Evolutionary conservation across 1,140 invertebrate species (phyloP).

Genomic region (Chironomus tepperi): DNA sequence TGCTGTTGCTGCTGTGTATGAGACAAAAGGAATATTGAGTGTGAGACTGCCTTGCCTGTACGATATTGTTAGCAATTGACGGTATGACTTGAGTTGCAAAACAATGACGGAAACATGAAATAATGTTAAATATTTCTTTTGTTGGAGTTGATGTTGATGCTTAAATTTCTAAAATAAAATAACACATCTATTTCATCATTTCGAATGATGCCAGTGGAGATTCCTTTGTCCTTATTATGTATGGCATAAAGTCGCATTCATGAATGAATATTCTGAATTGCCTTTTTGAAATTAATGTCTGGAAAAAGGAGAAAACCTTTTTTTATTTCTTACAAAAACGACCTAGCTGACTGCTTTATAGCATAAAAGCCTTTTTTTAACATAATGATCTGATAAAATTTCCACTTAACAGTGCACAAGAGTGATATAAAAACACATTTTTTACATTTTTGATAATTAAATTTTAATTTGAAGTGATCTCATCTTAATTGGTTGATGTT

Average conservation of each 20-base stretch:
- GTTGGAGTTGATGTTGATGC: neutral
- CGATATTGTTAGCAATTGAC: conserved; percentile 6
- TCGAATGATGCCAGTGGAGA: neutral
- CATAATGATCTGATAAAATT: neutral
- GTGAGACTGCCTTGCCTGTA: neutral
- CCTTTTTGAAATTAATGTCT: neutral
- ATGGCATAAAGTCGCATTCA: neutral
- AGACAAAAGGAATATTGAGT: neutral
- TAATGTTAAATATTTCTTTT: too few species aligned
- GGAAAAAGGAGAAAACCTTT: neutral
- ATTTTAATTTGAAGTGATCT: neutral
- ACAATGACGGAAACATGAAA: neutral
- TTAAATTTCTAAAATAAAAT: neutral
- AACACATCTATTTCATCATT: neutral
- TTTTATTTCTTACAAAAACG: neutral
- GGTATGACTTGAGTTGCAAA: neutral
- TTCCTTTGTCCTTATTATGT: neutral
- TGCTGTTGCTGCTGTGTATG: neutral
- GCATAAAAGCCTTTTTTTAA: neutral
- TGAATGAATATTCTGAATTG: neutral
- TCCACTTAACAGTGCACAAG: neutral
- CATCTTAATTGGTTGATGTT: neutral
- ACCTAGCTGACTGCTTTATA: neutral
- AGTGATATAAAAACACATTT: neutral
- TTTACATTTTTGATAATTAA: neutral